Evolutionary conservation across 2,113 vertebrate genomes (phyloP).

Genomic region (Takifugu flavidus): DNA sequence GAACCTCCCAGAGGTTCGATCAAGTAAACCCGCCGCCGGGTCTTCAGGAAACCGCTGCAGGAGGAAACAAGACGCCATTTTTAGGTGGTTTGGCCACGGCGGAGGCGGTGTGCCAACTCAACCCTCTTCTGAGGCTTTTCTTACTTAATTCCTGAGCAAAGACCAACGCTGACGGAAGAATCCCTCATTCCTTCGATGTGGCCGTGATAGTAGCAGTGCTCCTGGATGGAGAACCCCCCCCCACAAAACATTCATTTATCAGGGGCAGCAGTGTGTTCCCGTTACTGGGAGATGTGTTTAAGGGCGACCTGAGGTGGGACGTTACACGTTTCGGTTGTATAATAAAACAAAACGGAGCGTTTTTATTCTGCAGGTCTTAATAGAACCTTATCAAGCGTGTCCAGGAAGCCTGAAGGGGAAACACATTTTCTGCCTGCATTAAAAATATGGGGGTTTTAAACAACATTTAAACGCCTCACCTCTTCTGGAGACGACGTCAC

Average conservation of each 20-base stretch:
- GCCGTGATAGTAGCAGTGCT: slow-evolving; percentile 90
- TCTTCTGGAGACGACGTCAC: slow-evolving; percentile 63
- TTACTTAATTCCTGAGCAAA: slow-evolving; percentile 83
- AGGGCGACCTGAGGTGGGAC: too few relatives aligned
- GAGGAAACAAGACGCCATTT: background rate
- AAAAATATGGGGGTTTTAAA: background rate
- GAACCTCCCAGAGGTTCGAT: slow-evolving; percentile 80
- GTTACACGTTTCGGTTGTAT: too few relatives aligned
- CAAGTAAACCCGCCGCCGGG: slow-evolving; percentile 72
- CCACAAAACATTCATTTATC: background rate
- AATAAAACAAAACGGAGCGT: too few relatives aligned
- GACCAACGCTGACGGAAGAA: slow-evolving; percentile 81
- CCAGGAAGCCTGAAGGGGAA: background rate
- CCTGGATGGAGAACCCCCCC: slow-evolving; percentile 57
- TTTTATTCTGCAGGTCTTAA: too few relatives aligned
- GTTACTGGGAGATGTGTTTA: too few relatives aligned
- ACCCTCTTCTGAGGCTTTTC: background rate
- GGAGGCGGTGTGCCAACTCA: too few relatives aligned
- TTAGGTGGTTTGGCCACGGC: background rate
- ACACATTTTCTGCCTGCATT: background rate
- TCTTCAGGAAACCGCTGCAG: slow-evolving; percentile 80
- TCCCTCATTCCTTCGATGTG: slow-evolving; percentile 65
- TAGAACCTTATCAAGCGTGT: too few relatives aligned
- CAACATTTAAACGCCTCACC: slow-evolving; percentile 58
- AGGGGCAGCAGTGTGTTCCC: background rate